Evolutionary conservation across 1,140 invertebrate genomes (phyloP).

Genomic region (Sweltsa coloradensis): DNA sequence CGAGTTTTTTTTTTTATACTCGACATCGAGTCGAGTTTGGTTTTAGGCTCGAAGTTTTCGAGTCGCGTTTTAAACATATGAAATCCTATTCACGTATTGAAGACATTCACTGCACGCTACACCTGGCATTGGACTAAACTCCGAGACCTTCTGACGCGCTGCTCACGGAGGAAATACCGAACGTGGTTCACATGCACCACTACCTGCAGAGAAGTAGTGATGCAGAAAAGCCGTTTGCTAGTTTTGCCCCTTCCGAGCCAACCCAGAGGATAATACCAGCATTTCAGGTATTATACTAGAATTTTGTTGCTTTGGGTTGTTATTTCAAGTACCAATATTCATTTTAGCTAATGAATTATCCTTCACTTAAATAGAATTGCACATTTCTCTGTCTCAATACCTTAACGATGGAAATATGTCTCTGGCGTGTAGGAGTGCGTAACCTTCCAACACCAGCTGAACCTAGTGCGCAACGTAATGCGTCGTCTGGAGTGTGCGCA

Average conservation of each 20-base stretch:
- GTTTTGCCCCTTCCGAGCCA: too few species aligned
- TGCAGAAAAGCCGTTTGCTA: constrained; percentile 41
- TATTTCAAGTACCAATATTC: too few species aligned
- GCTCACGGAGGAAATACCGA: constrained; percentile 59
- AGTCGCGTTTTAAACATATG: too few species aligned
- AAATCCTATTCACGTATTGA: too few species aligned
- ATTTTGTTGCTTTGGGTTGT: too few species aligned
- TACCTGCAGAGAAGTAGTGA: constrained; percentile 51
- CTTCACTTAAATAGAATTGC: too few species aligned
- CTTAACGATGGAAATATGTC: too few species aligned
- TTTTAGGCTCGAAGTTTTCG: too few species aligned
- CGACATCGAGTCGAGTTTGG: too few species aligned
- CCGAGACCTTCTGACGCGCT: constrained; percentile 59
- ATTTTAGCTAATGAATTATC: too few species aligned
- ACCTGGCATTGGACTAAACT: constrained; percentile 72
- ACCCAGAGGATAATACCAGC: constrained; percentile 57
- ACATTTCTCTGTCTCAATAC: too few species aligned
- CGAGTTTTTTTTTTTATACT: too few species aligned
- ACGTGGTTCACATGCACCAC: constrained; percentile 65
- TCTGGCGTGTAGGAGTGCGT: constrained; percentile 56
- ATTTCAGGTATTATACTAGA: constrained; percentile 73
- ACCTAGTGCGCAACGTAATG: constrained; percentile 60
- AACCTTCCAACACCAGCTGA: constrained; percentile 66
- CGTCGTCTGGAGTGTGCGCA: constrained; percentile 47
- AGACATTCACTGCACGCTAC: constrained; percentile 70